phyloP scores from a whole-genome alignment of 2,113 vertebrate genomes.

The Larimichthys polyactis region DNA sequence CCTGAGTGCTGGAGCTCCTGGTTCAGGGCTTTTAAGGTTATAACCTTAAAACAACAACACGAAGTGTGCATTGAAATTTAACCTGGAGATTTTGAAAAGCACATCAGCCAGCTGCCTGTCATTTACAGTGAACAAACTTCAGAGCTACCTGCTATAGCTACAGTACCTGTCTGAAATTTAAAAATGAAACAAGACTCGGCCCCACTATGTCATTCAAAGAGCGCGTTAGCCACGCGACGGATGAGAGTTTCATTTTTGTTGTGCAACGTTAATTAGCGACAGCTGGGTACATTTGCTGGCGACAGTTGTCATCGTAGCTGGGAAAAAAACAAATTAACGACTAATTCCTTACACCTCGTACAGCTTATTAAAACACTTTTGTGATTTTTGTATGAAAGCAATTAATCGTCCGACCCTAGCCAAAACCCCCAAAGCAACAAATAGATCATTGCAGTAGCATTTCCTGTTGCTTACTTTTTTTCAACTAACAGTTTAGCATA shows the following conservation, averaged over 20 bases:
- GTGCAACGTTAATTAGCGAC: not conserved
- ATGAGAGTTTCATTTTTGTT: not conserved
- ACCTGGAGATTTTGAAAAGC: not conserved
- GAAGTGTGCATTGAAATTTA: not conserved
- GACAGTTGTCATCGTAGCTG: not conserved
- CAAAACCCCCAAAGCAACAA: not conserved
- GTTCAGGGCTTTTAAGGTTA: not conserved
- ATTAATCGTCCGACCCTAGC: not conserved
- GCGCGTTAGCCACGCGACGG: not conserved
- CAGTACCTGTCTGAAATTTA: not conserved
- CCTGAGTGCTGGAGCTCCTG: not conserved
- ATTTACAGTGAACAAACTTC: not conserved
- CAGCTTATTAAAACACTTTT: conserved; percentile 8
- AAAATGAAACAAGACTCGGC: not conserved
- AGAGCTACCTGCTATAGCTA: not conserved
- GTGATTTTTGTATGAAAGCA: not conserved
- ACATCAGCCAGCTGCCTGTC: too few relatives aligned
- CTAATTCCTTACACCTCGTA: not conserved
- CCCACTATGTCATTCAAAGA: not conserved
- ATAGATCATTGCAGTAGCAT: not conserved
- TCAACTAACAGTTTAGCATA: not conserved
- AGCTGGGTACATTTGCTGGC: not conserved
- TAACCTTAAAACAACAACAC: not conserved
- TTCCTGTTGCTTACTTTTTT: not conserved
- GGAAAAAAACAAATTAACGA: not conserved